Base-by-base conservation (phyloP, 2,113 vertebrate genomes). In the Misgurnus anguillicaudatus region DNA sequence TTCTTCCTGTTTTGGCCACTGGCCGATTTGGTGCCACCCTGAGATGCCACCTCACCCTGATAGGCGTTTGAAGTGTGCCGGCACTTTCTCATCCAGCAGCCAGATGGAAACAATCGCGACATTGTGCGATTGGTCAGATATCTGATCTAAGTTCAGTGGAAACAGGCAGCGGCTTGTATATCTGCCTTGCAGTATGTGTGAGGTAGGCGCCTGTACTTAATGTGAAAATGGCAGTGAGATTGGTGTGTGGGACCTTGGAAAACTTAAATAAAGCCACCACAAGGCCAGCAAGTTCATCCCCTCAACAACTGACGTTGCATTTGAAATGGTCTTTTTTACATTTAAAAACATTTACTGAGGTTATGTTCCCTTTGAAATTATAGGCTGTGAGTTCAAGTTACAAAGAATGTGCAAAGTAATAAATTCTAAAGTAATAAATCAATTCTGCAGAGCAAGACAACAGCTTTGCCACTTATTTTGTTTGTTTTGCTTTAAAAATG, bases 151-250 rank as follows among this genome's bases (percentile, higher is more conserved):
- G 17, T 61, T 51, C 31, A 42, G 67, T 71, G 45, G 36, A 63
- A 41, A 24, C 41, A 47, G 64, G 58, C 41, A 10, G 41, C 3
- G 39, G 70, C 39, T 60, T 70, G 42, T 60, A 19, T 68, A 42
- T 16, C 51, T 38, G 31, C n/a, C 1, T 53, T 53, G 31, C 19
- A 16, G 45, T 51, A 66, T 70, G 60, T 70, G 58, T 58, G 14
- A 16, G 9, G 5, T 31, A 24, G 79, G 80, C 39, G 61, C 71
- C 42, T 76, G 77, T 42, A 19, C n/a, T 65, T 81, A 79, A 81
- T 78, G n/a, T 69, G 64, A 66, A 65, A 60, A 75, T 71, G 63
- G 73, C 39, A 58, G 7, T 47, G 36, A 75, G 61, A 77, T 65
- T 31, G 53, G 21, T 77, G 66, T 55, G 39, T 67, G 41, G n/a